A percentile compares a stretch with the other conserved stretches of the same genome.
phyloP scores from a whole-genome alignment of 2,797 vertebrate genomes.

The Aplochiton taeniatus region DNA sequence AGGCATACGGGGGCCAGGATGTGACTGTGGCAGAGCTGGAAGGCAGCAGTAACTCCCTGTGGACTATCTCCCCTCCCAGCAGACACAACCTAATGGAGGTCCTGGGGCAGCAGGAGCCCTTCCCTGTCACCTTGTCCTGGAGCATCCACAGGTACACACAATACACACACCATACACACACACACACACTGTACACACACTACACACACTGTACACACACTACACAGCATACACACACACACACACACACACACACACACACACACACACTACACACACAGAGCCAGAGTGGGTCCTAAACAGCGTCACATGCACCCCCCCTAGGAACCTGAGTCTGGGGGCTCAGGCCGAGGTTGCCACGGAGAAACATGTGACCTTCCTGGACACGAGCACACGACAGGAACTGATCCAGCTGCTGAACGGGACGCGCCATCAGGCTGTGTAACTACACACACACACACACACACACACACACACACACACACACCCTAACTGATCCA shows the following conservation, averaged over 20 bases:
- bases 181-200: not conserved
- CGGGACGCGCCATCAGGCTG: slow-evolving; percentile 68
- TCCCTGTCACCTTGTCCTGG: slow-evolving; percentile 92
- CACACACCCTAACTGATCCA: not conserved
- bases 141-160: slow-evolving; percentile 84
- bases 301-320: not conserved
- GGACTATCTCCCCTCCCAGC: slow-evolving; percentile 96
- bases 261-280: too few species aligned
- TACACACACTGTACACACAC: not conserved
- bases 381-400: slow-evolving; percentile 73
- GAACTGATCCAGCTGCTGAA: slow-evolving; percentile 83
- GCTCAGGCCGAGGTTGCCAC: slow-evolving; percentile 88
- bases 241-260: too few species aligned
- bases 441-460: slow-evolving; percentile 77
- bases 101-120: slow-evolving; percentile 76
- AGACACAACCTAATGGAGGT: slow-evolving; percentile 87
- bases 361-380: slow-evolving; percentile 84
- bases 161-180: not conserved
- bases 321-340: slow-evolving; percentile 88
- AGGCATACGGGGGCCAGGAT: slow-evolving; percentile 86
- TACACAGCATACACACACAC: too few species aligned
- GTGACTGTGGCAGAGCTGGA: slow-evolving; percentile 89
- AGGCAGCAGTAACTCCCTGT: slow-evolving; percentile 93
- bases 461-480: not conserved
- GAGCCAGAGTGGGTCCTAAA: too few species aligned